A percentile compares a stretch with the other conserved stretches of the same genome.
Conservation (phyloP, 37 sponge, comb jelly and placozoan species). For the Ianthella basta region DNA sequence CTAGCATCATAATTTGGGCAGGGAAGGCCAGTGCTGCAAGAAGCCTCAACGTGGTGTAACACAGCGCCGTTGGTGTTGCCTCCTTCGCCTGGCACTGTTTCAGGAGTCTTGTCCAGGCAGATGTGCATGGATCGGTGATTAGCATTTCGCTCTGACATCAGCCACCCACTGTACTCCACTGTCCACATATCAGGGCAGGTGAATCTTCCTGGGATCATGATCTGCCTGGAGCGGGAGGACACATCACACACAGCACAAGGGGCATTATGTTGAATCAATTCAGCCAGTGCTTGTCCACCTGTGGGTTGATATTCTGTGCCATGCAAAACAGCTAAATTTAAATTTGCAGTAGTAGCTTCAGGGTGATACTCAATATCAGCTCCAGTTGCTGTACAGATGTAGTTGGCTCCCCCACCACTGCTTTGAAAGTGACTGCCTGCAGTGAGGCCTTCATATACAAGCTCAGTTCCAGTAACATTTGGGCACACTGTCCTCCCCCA, state of each 20-base stretch:
- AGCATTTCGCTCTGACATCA: slow-evolving; percentile 10
- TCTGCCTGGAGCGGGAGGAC: neutral
- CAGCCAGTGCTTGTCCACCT: neutral
- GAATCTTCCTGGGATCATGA: slow-evolving; percentile 49
- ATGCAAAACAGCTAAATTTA: neutral
- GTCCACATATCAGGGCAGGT: slow-evolving; percentile 44
- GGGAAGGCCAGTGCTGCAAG: slow-evolving; percentile 29
- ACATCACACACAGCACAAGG: slow-evolving; percentile 60
- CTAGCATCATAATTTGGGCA: slow-evolving; percentile 39
- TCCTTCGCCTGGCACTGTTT: slow-evolving; percentile 12
- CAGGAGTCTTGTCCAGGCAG: slow-evolving; percentile 50
- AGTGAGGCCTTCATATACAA: slow-evolving; percentile 4
- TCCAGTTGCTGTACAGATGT: slow-evolving; percentile 38
- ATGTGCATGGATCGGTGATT: slow-evolving; percentile 4
- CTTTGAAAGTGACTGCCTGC: neutral
- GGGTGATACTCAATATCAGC: neutral
- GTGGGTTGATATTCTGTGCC: slow-evolving; percentile 39
- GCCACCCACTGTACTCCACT: slow-evolving; percentile 52
- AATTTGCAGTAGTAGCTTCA: neutral
- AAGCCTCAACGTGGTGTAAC: slow-evolving; percentile 38
- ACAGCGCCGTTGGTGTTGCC: slow-evolving; percentile 22
- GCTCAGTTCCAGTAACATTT: slow-evolving; percentile 17
- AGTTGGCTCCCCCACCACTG: slow-evolving; percentile 51
- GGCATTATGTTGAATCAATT: slow-evolving; percentile 19
- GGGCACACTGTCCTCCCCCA: slow-evolving; percentile 45